These are phyloP conservation scores for Adelphocoris suturalis DNA, from an alignment of 2,888 invertebrate genomes.

Conservation along the genomic window DNA sequence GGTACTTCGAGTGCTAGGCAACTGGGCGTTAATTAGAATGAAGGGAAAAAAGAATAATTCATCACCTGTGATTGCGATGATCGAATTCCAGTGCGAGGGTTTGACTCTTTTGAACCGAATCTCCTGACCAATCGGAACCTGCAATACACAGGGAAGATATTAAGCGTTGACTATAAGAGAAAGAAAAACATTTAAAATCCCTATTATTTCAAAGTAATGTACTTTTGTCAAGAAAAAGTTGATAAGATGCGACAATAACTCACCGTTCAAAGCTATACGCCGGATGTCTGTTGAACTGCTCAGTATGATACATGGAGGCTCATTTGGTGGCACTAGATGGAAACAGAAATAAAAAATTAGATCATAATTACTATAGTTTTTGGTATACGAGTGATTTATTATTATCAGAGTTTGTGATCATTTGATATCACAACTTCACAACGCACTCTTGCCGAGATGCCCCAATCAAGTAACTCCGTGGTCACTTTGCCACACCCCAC, in stretches of 20 bases:
- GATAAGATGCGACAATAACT: background rate
- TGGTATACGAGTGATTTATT: too few relatives aligned
- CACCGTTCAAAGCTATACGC: constrained; percentile 82
- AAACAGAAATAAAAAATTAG: too few relatives aligned
- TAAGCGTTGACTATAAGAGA: too few relatives aligned
- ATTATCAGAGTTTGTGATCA: too few relatives aligned
- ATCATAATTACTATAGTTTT: too few relatives aligned
- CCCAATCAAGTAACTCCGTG: too few relatives aligned
- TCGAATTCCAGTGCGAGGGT: constrained; percentile 82
- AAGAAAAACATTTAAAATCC: too few relatives aligned
- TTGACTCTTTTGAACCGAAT: constrained; percentile 57
- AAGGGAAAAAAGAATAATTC: background rate
- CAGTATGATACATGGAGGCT: constrained; percentile 84
- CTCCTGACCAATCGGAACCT: constrained; percentile 62
- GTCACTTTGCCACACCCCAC: too few relatives aligned
- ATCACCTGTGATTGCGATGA: constrained; percentile 81
- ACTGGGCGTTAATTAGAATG: background rate
- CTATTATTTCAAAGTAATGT: too few relatives aligned
- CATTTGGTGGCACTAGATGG: constrained; percentile 81
- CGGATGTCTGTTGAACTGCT: constrained; percentile 85
- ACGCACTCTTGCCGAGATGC: too few relatives aligned
- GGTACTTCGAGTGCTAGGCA: background rate
- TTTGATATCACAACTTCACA: too few relatives aligned
- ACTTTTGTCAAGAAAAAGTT: too few relatives aligned
- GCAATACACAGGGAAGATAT: background rate